Evolutionary conservation across 1,140 invertebrate genomes (phyloP).

Genomic region (Dufourea novaeangliae): DNA sequence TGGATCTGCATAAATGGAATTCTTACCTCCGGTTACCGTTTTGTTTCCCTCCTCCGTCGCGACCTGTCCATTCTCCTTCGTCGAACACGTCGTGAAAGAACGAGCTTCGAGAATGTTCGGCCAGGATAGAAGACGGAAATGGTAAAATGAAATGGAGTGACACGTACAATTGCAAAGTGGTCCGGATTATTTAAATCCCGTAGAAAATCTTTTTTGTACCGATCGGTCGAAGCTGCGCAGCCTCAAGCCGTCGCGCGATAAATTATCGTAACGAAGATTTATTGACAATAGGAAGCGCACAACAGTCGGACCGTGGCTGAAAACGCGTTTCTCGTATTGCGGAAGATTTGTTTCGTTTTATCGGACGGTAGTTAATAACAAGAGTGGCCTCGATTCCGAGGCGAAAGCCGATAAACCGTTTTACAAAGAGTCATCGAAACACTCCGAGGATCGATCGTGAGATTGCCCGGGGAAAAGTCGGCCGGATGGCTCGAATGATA

Average conservation of each 20-base stretch:
- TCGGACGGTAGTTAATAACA: constrained; percentile 2
- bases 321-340: not conserved
- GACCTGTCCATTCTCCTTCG: not conserved
- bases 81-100: not conserved
- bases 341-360: constrained; percentile 22
- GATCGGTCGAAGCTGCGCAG: too few relatives aligned
- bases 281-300: too few relatives aligned
- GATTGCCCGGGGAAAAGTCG: too few relatives aligned
- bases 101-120: too few relatives aligned
- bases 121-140: too few relatives aligned
- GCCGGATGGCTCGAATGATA: too few relatives aligned
- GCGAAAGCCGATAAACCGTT: not conserved
- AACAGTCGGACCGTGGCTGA: too few relatives aligned
- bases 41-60: too few relatives aligned
- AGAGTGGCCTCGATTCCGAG: not conserved
- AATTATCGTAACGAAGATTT: not conserved
- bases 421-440: not conserved
- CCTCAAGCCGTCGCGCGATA: not conserved
- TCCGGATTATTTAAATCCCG: too few relatives aligned
- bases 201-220: too few relatives aligned
- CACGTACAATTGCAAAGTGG: too few relatives aligned
- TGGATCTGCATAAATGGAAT: constrained; percentile 62
- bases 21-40: constrained; percentile 25
- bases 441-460: not conserved
- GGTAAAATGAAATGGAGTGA: too few relatives aligned